A percentile compares a stretch with the other conserved stretches of the same genome.
Conservation (phyloP, 2,888 invertebrate species). For the Plemyria rubiginata region DNA sequence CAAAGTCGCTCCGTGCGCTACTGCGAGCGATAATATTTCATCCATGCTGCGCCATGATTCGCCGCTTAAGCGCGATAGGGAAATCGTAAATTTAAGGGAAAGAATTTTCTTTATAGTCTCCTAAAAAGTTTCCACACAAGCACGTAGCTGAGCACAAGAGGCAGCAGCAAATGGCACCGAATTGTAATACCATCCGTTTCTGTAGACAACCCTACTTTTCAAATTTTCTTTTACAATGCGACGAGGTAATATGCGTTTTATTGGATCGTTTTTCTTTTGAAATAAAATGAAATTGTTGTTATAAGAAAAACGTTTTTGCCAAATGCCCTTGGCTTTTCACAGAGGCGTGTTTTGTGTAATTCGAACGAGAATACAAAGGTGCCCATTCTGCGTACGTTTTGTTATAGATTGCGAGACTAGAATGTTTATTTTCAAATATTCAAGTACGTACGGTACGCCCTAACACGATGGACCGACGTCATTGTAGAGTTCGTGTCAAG, state of each 20-base stretch:
- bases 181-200: conserved; percentile 73
- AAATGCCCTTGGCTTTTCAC: conserved; percentile 38
- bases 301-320: conserved; percentile 51
- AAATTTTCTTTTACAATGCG: conserved; percentile 74
- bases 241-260: conserved; percentile 75
- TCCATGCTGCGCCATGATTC: conserved; percentile 74
- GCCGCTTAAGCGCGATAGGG: conserved; percentile 78
- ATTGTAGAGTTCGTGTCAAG: too few species aligned
- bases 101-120: conserved; percentile 78
- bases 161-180: conserved; percentile 70
- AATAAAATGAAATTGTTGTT: conserved; percentile 67
- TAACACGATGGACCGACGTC: too few species aligned
- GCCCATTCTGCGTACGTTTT: conserved; percentile 4
- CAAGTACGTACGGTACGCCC: neutral
- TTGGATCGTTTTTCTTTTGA: conserved; percentile 70
- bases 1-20: conserved; percentile 51
- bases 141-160: conserved; percentile 68
- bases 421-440: neutral
- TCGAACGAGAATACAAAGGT: conserved; percentile 35
- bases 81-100: conserved; percentile 78
- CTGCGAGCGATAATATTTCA: conserved; percentile 73
- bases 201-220: conserved; percentile 68
- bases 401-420: conserved; percentile 5
- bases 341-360: conserved; percentile 39
- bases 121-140: conserved; percentile 73